phyloP scores from a whole-genome alignment of 2,797 vertebrate genomes.

The Cynodonichthys magdalenae region DNA sequence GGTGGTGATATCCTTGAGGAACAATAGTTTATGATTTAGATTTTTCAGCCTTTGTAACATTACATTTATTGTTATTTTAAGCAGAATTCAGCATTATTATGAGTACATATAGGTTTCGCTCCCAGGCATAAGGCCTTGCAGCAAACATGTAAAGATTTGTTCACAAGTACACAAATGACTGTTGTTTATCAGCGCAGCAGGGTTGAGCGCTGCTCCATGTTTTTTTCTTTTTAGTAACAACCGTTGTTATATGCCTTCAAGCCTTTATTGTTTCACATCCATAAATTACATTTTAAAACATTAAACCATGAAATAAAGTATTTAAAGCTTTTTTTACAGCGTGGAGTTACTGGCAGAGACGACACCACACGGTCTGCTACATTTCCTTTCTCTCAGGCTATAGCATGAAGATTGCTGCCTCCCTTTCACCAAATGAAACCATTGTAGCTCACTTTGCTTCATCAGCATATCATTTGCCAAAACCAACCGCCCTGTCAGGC shows the following conservation, averaged over 20 bases:
- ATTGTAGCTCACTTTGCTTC: too few relatives aligned
- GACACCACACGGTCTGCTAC: slow-evolving; percentile 18
- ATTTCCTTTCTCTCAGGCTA: slow-evolving; percentile 18
- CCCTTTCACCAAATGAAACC: slow-evolving; percentile 4
- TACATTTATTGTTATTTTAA: too few relatives aligned
- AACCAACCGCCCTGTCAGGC: too few relatives aligned
- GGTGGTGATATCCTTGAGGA: too few relatives aligned
- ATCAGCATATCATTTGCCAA: too few relatives aligned
- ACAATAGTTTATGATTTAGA: neutral
- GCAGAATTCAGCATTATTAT: slow-evolving; percentile 9
- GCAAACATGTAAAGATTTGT: slow-evolving; percentile 29
- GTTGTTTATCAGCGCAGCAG: slow-evolving; percentile 33
- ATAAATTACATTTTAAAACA: slow-evolving; percentile 38
- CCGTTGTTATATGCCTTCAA: slow-evolving; percentile 25
- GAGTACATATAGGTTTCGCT: slow-evolving; percentile 40
- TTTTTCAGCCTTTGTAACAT: too few relatives aligned
- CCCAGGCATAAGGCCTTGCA: slow-evolving; percentile 18
- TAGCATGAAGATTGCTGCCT: slow-evolving; percentile 11
- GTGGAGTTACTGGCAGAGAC: slow-evolving; percentile 22
- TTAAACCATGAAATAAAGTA: slow-evolving; percentile 18
- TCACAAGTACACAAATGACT: slow-evolving; percentile 38
- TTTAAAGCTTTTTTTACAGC: slow-evolving; percentile 6
- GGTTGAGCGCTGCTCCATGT: slow-evolving; percentile 24
- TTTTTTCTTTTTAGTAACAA: slow-evolving; percentile 11
- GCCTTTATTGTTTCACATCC: slow-evolving; percentile 11